Conservation (phyloP, 2,888 invertebrate genomes). For the Agrotis ipsilon region DNA sequence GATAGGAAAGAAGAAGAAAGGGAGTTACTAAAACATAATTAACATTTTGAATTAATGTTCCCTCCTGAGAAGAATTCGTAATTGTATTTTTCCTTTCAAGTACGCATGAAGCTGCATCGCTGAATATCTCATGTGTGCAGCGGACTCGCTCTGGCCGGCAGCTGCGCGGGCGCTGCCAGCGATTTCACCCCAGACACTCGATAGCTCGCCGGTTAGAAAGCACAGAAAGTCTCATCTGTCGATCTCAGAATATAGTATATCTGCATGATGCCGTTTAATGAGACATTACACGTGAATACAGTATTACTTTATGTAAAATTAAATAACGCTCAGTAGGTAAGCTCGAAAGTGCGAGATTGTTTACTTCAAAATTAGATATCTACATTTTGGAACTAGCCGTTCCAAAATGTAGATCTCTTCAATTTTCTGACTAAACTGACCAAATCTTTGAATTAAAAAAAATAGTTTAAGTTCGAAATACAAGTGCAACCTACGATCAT, state of each 20-base stretch:
- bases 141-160: conserved; percentile 39
- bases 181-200: conserved; percentile 87
- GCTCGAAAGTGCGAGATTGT: neutral
- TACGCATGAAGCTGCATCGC: conserved; percentile 5
- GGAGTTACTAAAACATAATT: neutral
- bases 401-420: no score
- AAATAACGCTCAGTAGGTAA: neutral
- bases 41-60: neutral
- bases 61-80: neutral
- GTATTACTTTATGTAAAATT: conserved; percentile 33
- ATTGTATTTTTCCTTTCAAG: neutral
- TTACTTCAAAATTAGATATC: conserved; percentile 7
- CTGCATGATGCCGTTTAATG: conserved; percentile 71
- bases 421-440: neutral
- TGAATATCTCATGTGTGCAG: conserved; percentile 11
- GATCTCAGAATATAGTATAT: conserved; percentile 77
- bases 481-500: neutral
- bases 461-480: neutral
- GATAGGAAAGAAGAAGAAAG: neutral
- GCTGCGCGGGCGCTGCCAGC: conserved; percentile 58
- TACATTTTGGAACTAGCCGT: neutral
- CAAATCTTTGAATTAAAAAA: no score
- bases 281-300: conserved; percentile 64
- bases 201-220: conserved; percentile 83
- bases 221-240: conserved; percentile 85